Conservation (phyloP, 2,113 vertebrate genomes). For the Zapus hudsonius region DNA sequence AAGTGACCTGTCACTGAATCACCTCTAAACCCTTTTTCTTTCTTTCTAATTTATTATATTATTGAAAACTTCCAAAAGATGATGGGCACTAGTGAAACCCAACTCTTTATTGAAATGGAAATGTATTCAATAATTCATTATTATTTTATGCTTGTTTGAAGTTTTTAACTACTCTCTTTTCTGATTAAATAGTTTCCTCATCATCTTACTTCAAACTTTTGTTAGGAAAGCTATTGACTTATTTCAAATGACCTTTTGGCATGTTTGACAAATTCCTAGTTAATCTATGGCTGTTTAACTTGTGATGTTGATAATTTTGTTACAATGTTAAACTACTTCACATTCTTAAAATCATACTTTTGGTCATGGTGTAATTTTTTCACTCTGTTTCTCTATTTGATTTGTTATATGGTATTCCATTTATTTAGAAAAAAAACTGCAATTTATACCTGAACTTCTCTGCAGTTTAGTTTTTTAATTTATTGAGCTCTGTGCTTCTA, state of each 20-base stretch:
- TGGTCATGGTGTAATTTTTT: background rate
- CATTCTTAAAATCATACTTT: conserved; percentile 18
- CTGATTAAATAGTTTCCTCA: background rate
- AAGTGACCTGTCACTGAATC: background rate
- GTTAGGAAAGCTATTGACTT: conserved; percentile 8
- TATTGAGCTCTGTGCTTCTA: background rate
- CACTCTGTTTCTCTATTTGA: background rate
- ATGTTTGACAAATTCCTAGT: background rate
- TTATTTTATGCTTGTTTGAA: background rate
- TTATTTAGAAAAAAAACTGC: background rate
- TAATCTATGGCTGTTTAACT: conserved; percentile 18
- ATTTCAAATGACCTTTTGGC: conserved; percentile 1
- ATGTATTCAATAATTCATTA: background rate
- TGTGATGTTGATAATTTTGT: background rate
- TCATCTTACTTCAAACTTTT: background rate
- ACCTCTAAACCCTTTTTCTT: background rate
- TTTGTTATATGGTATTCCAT: background rate
- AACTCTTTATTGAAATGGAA: background rate
- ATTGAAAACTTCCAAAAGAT: background rate
- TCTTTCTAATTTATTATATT: background rate
- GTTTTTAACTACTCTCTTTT: background rate
- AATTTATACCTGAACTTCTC: background rate
- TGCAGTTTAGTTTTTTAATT: background rate
- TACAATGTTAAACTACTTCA: background rate
- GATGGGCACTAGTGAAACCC: background rate